Conservation (phyloP, 2,797 vertebrate genomes). For the Eremophila alpestris region DNA sequence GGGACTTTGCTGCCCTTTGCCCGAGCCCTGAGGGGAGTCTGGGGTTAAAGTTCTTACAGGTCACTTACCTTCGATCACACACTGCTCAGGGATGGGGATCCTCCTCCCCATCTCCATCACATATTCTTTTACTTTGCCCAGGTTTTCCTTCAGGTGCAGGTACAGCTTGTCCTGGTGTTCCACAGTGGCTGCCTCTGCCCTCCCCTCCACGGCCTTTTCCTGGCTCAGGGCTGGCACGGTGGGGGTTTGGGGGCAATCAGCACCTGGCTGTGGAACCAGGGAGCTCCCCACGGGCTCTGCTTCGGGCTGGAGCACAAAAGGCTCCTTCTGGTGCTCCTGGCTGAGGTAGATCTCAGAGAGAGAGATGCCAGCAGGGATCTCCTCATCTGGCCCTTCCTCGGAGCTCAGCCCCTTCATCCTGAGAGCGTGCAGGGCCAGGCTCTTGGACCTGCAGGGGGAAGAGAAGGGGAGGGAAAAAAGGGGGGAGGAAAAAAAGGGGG, state of each 20-base stretch:
- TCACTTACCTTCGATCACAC: conserved; percentile 89
- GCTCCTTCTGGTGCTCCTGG: conserved; percentile 53
- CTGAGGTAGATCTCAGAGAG: conserved; percentile 69
- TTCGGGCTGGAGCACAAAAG: conserved; percentile 38
- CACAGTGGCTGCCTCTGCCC: conserved; percentile 8
- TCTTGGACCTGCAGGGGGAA: conserved; percentile 84
- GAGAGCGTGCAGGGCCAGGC: conserved; percentile 82
- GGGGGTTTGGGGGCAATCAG: not conserved
- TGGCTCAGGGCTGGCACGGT: not conserved
- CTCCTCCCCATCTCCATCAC: conserved; percentile 82
- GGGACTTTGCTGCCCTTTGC: not conserved
- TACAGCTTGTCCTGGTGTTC: conserved; percentile 84
- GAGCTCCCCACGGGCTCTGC: conserved; percentile 35
- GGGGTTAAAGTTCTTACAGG: not conserved
- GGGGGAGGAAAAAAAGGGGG: no score
- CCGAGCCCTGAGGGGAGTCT: not conserved
- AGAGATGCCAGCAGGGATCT: conserved; percentile 71
- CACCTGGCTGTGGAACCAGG: conserved; percentile 7
- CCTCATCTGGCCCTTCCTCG: conserved; percentile 76
- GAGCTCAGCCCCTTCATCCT: conserved; percentile 76
- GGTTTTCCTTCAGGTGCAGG: conserved; percentile 87
- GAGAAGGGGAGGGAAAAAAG: not conserved
- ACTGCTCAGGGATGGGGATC: conserved; percentile 90
- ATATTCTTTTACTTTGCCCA: conserved; percentile 84
- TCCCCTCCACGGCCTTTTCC: not conserved